These are phyloP conservation scores for human (Homo sapiens) DNA, from an alignment of 2,113 vertebrate genomes.

Conservation along the genomic window GRCh38 chr6:164496001-164496500, in stretches of 20 bases:
- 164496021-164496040: slow-evolving; percentile 56
- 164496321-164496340: not conserved
- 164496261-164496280: not conserved
- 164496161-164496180: slow-evolving; percentile 72
- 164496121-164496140: slow-evolving; percentile 55
- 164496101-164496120: slow-evolving; percentile 60
- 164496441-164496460: not conserved
- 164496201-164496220: slow-evolving; percentile 44
- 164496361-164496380: not conserved
- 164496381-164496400: not conserved
- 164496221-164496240: slow-evolving; percentile 46
- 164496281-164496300: not conserved
- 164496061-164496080: slow-evolving; percentile 31
- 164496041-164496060: slow-evolving; percentile 69
- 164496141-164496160: slow-evolving; percentile 58
- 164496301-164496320: slow-evolving; percentile 10
- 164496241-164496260: slow-evolving; percentile 68
- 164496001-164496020: slow-evolving; percentile 12
- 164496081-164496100: not conserved
- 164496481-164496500: too few species aligned
- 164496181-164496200: slow-evolving; percentile 71
- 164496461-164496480: not conserved
- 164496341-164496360: not conserved
- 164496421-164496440: not conserved
- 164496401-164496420: not conserved